phyloP scores from a whole-genome alignment of 2,797 vertebrate genomes.

The Sebastolobus altivelis region DNA sequence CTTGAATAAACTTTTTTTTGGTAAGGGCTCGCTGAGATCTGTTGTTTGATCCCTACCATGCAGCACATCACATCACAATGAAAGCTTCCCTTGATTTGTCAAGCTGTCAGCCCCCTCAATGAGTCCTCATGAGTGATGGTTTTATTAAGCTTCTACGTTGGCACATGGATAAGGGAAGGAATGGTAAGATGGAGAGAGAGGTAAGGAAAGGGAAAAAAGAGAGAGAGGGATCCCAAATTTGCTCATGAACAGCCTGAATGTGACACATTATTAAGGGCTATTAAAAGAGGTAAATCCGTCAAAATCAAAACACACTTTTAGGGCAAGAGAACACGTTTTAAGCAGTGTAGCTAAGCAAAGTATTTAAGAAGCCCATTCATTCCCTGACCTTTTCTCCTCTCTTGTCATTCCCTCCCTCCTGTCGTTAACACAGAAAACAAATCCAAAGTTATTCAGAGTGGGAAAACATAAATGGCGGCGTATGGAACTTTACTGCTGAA shows the following conservation, averaged over 20 bases:
- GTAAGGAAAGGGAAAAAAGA: not conserved
- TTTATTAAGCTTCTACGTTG: constrained; percentile 71
- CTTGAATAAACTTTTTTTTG: too few species aligned
- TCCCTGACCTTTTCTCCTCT: constrained; percentile 66
- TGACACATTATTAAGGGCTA: constrained; percentile 39
- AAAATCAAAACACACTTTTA: constrained; percentile 39
- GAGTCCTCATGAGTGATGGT: constrained; percentile 63
- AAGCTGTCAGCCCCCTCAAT: constrained; percentile 27
- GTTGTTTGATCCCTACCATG: not conserved
- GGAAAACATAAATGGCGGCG: constrained; percentile 67
- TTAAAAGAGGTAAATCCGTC: constrained; percentile 49
- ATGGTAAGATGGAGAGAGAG: constrained; percentile 21
- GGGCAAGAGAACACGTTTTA: constrained; percentile 46
- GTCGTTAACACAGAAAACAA: constrained; percentile 75
- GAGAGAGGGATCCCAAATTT: constrained; percentile 36
- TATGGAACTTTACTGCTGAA: constrained; percentile 73
- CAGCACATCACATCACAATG: constrained; percentile 33
- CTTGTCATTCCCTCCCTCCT: constrained; percentile 60
- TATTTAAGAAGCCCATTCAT: constrained; percentile 70
- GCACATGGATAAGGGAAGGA: constrained; percentile 41
- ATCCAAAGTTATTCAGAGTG: constrained; percentile 63
- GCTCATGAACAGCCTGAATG: constrained; percentile 27
- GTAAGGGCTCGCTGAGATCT: not conserved
- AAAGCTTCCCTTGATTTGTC: constrained; percentile 51
- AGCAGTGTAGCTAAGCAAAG: constrained; percentile 36